A percentile compares a stretch with the other conserved stretches of the same genome.
These are phyloP conservation scores for Pelecanoides urinatrix DNA, from an alignment of 2,113 vertebrate species.

Conservation along the genomic window DNA sequence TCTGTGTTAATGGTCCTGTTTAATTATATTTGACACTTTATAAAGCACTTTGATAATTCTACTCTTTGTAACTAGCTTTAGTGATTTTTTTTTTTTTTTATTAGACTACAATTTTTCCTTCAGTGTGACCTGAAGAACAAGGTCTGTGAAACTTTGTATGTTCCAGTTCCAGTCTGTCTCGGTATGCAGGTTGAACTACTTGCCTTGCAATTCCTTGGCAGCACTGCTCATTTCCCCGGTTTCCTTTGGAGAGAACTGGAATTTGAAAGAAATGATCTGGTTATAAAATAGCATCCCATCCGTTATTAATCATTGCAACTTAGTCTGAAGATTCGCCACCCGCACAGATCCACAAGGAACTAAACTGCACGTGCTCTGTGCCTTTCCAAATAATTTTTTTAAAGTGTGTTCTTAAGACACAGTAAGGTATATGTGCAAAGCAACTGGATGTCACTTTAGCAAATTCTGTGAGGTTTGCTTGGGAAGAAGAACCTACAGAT, in stretches of 20 bases:
- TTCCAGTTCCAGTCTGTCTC: not conserved
- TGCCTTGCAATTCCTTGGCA: not conserved
- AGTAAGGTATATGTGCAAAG: not conserved
- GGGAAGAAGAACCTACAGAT: not conserved
- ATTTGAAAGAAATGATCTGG: not conserved
- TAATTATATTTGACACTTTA: constrained; percentile 60
- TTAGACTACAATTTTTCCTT: not conserved
- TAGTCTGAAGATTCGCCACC: not conserved
- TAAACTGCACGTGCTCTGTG: not conserved
- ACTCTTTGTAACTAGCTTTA: constrained; percentile 26
- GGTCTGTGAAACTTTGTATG: not conserved
- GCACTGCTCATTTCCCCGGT: not conserved
- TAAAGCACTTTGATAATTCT: constrained; percentile 63
- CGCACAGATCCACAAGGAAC: not conserved
- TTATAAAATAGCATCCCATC: not conserved
- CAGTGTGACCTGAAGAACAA: constrained; percentile 13
- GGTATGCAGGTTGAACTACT: not conserved
- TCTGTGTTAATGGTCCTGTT: constrained; percentile 12
- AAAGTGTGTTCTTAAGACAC: not conserved
- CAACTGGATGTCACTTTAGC: not conserved
- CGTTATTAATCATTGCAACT: not conserved
- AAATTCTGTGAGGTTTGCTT: not conserved
- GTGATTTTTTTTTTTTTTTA: not conserved
- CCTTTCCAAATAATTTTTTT: not conserved
- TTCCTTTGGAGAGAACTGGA: constrained; percentile 28